A percentile compares a stretch with the other conserved stretches of the same genome.
Conservation (phyloP, 2,797 vertebrate genomes). For the Rhabdomys pumilio region DNA sequence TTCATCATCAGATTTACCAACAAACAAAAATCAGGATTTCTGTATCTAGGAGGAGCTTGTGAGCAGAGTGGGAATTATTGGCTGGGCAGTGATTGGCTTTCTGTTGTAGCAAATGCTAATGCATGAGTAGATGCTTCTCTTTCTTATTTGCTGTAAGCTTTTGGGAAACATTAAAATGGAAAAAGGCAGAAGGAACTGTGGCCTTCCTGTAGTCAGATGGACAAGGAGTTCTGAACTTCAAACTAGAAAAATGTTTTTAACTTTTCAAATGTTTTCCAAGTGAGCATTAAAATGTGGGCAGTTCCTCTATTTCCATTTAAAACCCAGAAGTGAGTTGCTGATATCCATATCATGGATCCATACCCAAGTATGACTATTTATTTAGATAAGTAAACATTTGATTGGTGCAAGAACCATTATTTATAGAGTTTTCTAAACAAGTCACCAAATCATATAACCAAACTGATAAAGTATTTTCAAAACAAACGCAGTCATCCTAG, state of each 20-base stretch:
- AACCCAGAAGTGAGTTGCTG: conserved; percentile 2
- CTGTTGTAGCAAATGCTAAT: not conserved
- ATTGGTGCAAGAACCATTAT: conserved; percentile 41
- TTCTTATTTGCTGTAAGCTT: conserved; percentile 39
- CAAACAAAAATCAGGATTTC: conserved; percentile 2
- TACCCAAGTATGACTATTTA: conserved; percentile 18
- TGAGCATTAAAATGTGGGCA: not conserved
- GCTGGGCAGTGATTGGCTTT: conserved; percentile 6
- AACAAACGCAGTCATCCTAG: conserved; percentile 43
- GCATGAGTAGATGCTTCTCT: not conserved
- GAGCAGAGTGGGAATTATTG: not conserved
- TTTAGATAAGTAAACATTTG: conserved; percentile 15
- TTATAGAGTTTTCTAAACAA: conserved; percentile 47
- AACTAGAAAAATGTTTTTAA: conserved; percentile 51
- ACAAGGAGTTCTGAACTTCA: conserved; percentile 22
- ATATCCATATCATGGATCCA: not conserved
- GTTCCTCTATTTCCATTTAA: not conserved
- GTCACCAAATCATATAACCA: not conserved
- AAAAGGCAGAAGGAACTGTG: conserved; percentile 69
- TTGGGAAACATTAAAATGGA: conserved; percentile 42
- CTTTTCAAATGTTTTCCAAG: conserved; percentile 57
- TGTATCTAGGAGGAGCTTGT: conserved; percentile 53
- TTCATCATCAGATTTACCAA: not conserved
- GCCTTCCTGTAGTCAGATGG: conserved; percentile 20
- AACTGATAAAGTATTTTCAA: conserved; percentile 35